Evolutionary conservation across 1,140 invertebrate genomes (phyloP), one percentile per base, ranked within the genome.

Genomic region (Amyelois transitella): DNA sequence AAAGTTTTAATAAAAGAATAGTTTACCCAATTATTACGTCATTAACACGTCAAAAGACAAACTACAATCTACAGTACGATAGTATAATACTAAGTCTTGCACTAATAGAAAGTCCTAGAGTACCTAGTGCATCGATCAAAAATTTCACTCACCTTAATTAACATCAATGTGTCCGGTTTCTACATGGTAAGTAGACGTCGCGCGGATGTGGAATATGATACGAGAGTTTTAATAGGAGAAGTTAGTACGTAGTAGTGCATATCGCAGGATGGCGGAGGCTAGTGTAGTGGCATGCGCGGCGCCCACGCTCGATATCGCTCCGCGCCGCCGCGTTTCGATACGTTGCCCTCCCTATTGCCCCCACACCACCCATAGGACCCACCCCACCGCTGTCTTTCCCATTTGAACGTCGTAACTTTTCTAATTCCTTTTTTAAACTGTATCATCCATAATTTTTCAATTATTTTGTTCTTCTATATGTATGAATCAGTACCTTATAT

Each of bases 301-400:
- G 77, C 81, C 83, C 83, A 84, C 83, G 83, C 62, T 84, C 83
- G 75, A 84, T 86, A 84, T 55, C 45, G 53, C 60, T 59, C 66
- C 58, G 63, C 71, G 64, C 54, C 69, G 69, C 64, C 58, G 61
- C 72, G 64, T 18, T 21, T 48, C 43, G 52, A 20, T 32, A 20
- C 7, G 18, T 25, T 18, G 10, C 7, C 25, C 32, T 38, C 32
- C 32, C 43, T 24, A 21, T 10, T 6, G n/a, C 12, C 19, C 17
- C 48, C 52, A 21, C 43, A 52, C 32, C 20, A 20, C 50, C 49
- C 18, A 28, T 8, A 17, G 0, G 10, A 25, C 22, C 44, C 14
- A 12, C 1, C 50, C 44, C 21, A 28, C 4, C 28, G 12, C 44
- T 10, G 21, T 25, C 48, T 2, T 18, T 25, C 47, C 24, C 19